These are phyloP conservation scores for Erebia palarica DNA, from an alignment of 2,888 invertebrate species.

Conservation along the genomic window DNA sequence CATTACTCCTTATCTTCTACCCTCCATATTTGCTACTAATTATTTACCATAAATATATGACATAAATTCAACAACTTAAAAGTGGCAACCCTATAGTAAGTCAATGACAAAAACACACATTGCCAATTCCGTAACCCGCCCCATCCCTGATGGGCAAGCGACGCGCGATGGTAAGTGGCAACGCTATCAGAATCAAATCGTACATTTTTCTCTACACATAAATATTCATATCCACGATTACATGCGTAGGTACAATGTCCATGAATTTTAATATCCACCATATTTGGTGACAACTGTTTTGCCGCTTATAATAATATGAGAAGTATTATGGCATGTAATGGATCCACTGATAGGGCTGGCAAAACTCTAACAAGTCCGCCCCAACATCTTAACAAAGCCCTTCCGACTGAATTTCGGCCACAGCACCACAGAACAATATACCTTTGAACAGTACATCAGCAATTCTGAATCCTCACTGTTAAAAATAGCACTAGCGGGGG, in stretches of 20 bases:
- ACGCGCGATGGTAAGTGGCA: not conserved
- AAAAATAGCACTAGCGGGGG: too few species aligned
- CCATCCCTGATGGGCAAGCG: conserved; percentile 6
- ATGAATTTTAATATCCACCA: conserved; percentile 64
- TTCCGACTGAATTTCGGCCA: too few species aligned
- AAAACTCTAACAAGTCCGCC: not conserved
- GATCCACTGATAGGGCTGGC: conserved; percentile 17
- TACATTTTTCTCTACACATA: conserved; percentile 56
- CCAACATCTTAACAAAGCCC: too few species aligned
- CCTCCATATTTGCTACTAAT: too few species aligned
- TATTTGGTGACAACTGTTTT: conserved; percentile 46
- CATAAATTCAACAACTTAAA: conserved; percentile 24
- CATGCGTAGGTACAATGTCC: conserved; percentile 48
- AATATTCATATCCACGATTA: conserved; percentile 59
- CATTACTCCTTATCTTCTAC: too few species aligned
- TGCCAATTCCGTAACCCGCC: conserved; percentile 16
- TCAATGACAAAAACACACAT: conserved; percentile 19
- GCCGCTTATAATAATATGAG: conserved; percentile 5
- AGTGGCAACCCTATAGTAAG: conserved; percentile 8
- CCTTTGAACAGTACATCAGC: too few species aligned
- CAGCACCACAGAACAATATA: too few species aligned
- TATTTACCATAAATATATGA: too few species aligned
- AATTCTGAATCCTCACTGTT: too few species aligned
- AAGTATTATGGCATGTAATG: conserved; percentile 16
- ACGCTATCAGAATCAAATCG: conserved; percentile 50